Evolutionary conservation across 2,113 vertebrate species (phyloP), one percentile per base, ranked within the genome.

Genomic region (Numida meleagris): DNA sequence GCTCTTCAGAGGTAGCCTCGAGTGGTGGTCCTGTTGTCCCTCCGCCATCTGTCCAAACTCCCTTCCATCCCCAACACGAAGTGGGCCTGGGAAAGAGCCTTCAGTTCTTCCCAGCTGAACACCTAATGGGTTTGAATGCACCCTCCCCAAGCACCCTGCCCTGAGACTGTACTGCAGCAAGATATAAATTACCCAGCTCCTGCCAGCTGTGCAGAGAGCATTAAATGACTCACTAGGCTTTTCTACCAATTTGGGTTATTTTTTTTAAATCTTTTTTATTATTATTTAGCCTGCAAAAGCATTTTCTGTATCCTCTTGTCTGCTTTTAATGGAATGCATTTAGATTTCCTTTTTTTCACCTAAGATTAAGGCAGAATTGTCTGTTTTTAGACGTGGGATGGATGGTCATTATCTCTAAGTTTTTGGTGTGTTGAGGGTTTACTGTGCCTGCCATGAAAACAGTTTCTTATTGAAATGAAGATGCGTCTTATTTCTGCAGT

Each of bases 241-340:
- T 93, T 88, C 70, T 95, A 66, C 62, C 80, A 83, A 42, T 86
- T 89, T 70, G 9, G 42, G 33, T 55, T 70, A 42, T 51, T 29
- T 7, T 2, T 33, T 1, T 7, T 4, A 8, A 21, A 2, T 13
- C 40, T 18, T 42, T 50, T 83, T 19, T 50, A 24, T 71, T 79
- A 82, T 72, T 93, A 78, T 88, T 91, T 96, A 94, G 61, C 53
- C 61, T 95, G 61, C 68, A 86, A 83, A 90, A 73, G 43, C 46
- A 58, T 90, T 96, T 95, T 89, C 90, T 17, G 4, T 81, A 78
- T 86, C 43, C 27, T 81, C 67, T 93, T 61, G 59, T 75, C 51
- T 81, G 79, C 76, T 90, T 90, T 91, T 92, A 93, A 84, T 79
- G 76, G 88, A 94, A 72, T 91, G 61, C 8, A 65, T 91, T 88